Percentiles rank a stretch among this genome's conserved stretches.
Conservation (phyloP, 2,797 vertebrate species). For the Otolemur crassicaudatus region DNA sequence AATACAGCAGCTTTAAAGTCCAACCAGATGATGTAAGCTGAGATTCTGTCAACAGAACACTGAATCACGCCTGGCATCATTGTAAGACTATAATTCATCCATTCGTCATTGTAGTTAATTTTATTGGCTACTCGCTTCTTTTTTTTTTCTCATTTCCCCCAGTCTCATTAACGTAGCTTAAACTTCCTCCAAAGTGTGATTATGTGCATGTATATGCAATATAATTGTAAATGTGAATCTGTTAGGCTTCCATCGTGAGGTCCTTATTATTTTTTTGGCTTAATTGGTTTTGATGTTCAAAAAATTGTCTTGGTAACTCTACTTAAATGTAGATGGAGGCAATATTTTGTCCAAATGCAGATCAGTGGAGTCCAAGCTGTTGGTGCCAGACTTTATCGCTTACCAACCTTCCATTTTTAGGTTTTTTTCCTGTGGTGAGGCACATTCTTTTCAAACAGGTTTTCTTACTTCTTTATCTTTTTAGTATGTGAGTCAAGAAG, state of each 20-base stretch:
- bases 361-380: neutral
- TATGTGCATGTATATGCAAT: neutral
- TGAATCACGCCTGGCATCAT: neutral
- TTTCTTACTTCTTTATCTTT: slow-evolving; percentile 26
- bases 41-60: slow-evolving; percentile 23
- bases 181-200: slow-evolving; percentile 37
- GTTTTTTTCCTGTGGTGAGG: neutral
- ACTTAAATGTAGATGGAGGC: neutral
- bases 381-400: neutral
- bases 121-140: slow-evolving; percentile 12
- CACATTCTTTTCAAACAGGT: neutral
- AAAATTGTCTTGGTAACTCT: slow-evolving; percentile 34
- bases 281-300: slow-evolving; percentile 58
- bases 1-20: slow-evolving; percentile 38
- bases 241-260: neutral
- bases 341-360: neutral
- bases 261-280: neutral
- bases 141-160: neutral
- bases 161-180: slow-evolving; percentile 49
- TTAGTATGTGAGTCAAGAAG: neutral
- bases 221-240: neutral
- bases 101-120: slow-evolving; percentile 55
- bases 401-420: neutral
- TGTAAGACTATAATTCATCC: neutral
- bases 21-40: slow-evolving; percentile 8